Conservation (phyloP, 2,888 invertebrate species). For the Dione vanillae region DNA sequence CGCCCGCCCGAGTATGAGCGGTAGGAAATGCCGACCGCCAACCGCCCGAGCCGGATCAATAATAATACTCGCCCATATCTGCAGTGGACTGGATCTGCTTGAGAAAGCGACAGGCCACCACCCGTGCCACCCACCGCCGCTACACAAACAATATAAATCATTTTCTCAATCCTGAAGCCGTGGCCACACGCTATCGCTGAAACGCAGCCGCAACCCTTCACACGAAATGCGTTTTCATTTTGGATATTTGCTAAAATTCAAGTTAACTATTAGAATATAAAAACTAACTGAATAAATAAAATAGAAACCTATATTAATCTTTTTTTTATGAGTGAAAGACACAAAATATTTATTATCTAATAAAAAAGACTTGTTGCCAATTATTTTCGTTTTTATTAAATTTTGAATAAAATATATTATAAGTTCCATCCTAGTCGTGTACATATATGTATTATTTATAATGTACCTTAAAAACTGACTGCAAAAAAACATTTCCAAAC, state of each 20-base stretch:
- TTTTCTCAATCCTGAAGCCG: constrained; percentile 73
- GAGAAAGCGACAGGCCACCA: constrained; percentile 70
- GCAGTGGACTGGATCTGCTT: constrained; percentile 83
- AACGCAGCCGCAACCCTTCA: constrained; percentile 46
- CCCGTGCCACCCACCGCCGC: constrained; percentile 57
- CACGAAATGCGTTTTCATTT: background rate
- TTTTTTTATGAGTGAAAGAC: too few species aligned
- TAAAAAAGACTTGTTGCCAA: too few species aligned
- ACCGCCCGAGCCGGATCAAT: constrained; percentile 81
- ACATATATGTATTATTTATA: too few species aligned
- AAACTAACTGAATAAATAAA: too few species aligned
- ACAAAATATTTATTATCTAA: too few species aligned
- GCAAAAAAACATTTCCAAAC: background rate
- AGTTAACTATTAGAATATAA: too few species aligned
- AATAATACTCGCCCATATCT: constrained; percentile 84
- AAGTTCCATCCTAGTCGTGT: too few species aligned
- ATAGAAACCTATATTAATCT: too few species aligned
- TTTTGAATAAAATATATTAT: too few species aligned
- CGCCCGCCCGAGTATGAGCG: constrained; percentile 75
- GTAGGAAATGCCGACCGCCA: constrained; percentile 75
- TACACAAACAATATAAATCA: constrained; percentile 83
- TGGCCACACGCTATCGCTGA: constrained; percentile 64
- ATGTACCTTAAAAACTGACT: background rate
- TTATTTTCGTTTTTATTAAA: too few species aligned
- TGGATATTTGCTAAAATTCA: background rate